Base-by-base conservation (phyloP, 1,140 invertebrate genomes). In the Pseudomyrmex concolor region DNA sequence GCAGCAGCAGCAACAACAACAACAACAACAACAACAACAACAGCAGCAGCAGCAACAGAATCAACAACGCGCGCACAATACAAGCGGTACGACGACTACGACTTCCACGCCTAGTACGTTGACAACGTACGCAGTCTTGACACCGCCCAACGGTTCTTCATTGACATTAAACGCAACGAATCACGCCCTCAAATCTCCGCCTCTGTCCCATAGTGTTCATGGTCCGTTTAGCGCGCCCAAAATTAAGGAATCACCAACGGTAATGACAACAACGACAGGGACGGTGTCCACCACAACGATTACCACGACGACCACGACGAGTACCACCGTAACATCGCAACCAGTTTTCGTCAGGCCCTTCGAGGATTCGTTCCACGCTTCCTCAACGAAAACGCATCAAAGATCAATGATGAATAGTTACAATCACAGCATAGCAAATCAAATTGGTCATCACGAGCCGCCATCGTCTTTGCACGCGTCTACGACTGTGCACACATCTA, bases 311-410 rank as follows among this genome's bases (percentile, higher is more conserved):
- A 80, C 84, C 8, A 54, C 74, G 12, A 77, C 74, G 22, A 78
- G 67, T 51, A 59, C 80, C 2, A 81, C 60, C 43, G 51, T 66
- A n/a, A 84, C 86, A 19, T 68, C 84, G 19, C 92, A 93, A 25
- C 94, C 92, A 15, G 88, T 92, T 22, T 95, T 95, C 78, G 94
- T 95, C 5, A 89, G 94, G n/a, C 94, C 94, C 2, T 95, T 95
- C 70, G 94, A 95, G 76, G 94, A 95, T 73, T 93, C 91, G 4
- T 93, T 94, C 73, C 88, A 93, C 22, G 84, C 91, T 8, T 83
- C 91, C 45, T 89, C 92, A n/a, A 89, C 85, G 15, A 91, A 90
- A 22, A 86, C 90, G 4, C 90, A 90, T n/a, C 89, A 91, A 1
- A 86, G 90, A 72, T 84, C 89, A 3, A 68, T 92, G 15, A 59